phyloP scores from a whole-genome alignment of 2,797 vertebrate species.

The Takifugu ocellatus region DNA sequence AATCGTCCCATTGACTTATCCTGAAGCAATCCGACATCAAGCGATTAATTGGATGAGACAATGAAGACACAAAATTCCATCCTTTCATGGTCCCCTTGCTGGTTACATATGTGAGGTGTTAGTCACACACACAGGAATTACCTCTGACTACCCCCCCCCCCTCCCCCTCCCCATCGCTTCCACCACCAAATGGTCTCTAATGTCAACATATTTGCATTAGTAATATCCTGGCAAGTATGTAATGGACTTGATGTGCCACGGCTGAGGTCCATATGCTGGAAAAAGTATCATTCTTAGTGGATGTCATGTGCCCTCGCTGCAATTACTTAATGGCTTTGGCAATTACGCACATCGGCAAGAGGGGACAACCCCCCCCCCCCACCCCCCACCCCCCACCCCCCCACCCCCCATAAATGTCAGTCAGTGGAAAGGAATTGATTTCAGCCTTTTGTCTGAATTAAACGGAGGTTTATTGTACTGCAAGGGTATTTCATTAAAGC shows the following conservation, averaged over 20 bases:
- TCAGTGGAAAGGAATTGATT: conserved; percentile 48
- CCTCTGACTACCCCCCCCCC: conserved; percentile 31
- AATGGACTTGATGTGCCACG: conserved; percentile 67
- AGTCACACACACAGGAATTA: conserved; percentile 45
- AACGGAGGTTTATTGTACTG: conserved; percentile 32
- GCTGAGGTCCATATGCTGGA: conserved; percentile 52
- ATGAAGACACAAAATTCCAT: conserved; percentile 53
- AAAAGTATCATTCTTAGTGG: conserved; percentile 57
- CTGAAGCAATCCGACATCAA: conserved; percentile 59
- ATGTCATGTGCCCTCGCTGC: conserved; percentile 56
- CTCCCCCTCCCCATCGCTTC: conserved; percentile 6
- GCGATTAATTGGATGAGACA: conserved; percentile 69
- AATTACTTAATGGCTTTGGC: conserved; percentile 70
- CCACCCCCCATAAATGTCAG: conserved; percentile 59
- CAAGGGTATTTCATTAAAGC: conserved; percentile 32
- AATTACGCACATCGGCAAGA: conserved; percentile 59
- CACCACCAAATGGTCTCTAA: conserved; percentile 16
- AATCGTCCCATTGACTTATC: conserved; percentile 63
- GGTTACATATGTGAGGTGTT: conserved; percentile 47
- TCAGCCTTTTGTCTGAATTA: conserved; percentile 46
- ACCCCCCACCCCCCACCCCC: neutral
- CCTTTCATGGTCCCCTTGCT: conserved; percentile 41
- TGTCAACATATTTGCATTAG: conserved; percentile 70
- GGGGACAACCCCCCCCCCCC: neutral
- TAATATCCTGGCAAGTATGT: conserved; percentile 61